Evolutionary conservation across 2,888 invertebrate genomes (phyloP).

Genomic region (Amphipyra tragopoginis): DNA sequence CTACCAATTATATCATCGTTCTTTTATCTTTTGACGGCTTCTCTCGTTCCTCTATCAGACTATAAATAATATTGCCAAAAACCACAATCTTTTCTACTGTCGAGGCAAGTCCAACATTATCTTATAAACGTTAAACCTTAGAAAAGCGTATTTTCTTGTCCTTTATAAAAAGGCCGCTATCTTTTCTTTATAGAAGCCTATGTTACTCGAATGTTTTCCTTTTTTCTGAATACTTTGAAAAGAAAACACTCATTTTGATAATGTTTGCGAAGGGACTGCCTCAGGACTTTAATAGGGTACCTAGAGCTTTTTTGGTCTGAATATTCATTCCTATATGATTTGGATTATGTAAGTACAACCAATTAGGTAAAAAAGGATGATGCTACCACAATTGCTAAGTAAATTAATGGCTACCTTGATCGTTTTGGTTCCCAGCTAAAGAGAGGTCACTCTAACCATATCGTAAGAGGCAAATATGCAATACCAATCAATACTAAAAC

Average conservation of each 20-base stretch:
- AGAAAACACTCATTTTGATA: constrained; percentile 37
- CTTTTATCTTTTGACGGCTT: background rate
- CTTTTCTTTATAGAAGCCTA: constrained; percentile 21
- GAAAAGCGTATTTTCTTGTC: constrained; percentile 17
- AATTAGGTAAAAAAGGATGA: too few relatives aligned
- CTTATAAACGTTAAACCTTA: constrained; percentile 3
- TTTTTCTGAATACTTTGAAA: constrained; percentile 29
- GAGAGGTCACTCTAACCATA: too few relatives aligned
- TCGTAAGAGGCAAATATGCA: too few relatives aligned
- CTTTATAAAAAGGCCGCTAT: constrained; percentile 22
- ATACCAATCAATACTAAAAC: too few relatives aligned
- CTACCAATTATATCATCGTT: background rate
- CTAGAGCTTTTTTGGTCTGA: too few relatives aligned
- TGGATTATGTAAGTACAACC: background rate
- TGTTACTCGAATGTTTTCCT: constrained; percentile 10
- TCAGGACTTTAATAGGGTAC: constrained; percentile 14
- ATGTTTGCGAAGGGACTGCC: constrained; percentile 29
- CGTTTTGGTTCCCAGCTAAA: too few relatives aligned
- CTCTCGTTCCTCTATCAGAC: background rate
- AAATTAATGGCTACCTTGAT: too few relatives aligned
- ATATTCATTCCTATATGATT: constrained; percentile 2
- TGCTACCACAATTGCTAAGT: too few relatives aligned
- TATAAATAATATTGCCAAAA: background rate
- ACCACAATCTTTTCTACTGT: background rate
- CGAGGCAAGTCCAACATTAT: background rate